A percentile compares a stretch with the other conserved stretches of the same genome.
phyloP scores from a whole-genome alignment of 1,140 invertebrate species.

The Copidosoma floridanum region DNA sequence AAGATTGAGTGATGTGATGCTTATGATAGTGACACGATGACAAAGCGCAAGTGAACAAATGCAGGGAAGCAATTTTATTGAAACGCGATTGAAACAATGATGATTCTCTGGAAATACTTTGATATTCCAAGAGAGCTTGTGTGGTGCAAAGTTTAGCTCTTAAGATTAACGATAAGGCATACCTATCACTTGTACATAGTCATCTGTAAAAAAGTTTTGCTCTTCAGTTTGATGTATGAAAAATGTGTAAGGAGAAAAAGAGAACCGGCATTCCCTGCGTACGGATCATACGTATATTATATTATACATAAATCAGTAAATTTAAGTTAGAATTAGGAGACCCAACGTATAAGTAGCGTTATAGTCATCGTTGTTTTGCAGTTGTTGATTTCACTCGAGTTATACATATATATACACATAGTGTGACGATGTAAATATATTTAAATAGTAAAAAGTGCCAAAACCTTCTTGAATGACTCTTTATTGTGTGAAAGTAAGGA shows the following conservation, averaged over 20 bases:
- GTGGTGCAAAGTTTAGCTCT: conserved; percentile 27
- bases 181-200: conserved; percentile 41
- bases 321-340: no score
- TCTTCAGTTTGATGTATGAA: conserved; percentile 43
- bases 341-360: neutral
- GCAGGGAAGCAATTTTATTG: no score
- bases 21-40: neutral
- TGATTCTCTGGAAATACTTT: no score
- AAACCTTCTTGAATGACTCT: conserved; percentile 17
- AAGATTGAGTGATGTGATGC: conserved; percentile 6
- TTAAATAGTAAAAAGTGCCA: conserved; percentile 26
- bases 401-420: no score
- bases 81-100: no score
- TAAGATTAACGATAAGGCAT: conserved; percentile 14
- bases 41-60: neutral
- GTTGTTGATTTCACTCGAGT: conserved; percentile 12
- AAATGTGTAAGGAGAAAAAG: neutral
- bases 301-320: neutral
- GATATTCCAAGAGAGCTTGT: no score
- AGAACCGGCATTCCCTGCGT: no score
- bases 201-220: conserved; percentile 43
- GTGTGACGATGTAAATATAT: conserved; percentile 17
- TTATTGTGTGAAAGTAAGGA: neutral
- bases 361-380: conserved; percentile 2
- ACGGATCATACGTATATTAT: neutral